Base-by-base conservation (phyloP, 2,113 vertebrate species). In the Zosterops pallidus region DNA sequence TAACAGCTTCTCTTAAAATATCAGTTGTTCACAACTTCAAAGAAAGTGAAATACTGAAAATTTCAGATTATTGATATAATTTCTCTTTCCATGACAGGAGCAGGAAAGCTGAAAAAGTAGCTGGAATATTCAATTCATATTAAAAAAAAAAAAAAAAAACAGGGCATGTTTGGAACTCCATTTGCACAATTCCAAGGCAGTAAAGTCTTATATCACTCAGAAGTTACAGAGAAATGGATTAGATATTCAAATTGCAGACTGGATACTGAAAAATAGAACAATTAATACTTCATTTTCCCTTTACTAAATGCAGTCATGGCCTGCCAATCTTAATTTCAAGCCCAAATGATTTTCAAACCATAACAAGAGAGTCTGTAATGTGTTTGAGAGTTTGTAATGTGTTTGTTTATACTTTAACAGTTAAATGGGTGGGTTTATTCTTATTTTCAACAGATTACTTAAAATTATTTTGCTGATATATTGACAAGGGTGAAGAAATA, bases 301-400 rank as follows among this genome's bases (percentile, higher is more conserved):
- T 87, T 92, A 50, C 50, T 88, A 97, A 93, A 90, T 74, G 81
- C 71, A 95, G 91, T 92, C 81, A 92, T 94, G 91, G 89, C 64
- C 91, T 97, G 92, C 83, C 96, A 97, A 86, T 96, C 95, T 95
- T 96, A 96, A 97, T 97, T 97, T 97, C 88, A 97, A 97, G 95
- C 83, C 83, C 49, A 96, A 92, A 93, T 81, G 90, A 84, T 87
- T 96, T 95, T 79, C 64, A 42, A 95, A 74, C 53, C 81, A 68
- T 81, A 95, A 93, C 62, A 90, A 70, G 76, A 83, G 22, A 76
- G 57, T 31, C 42, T 68, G 15, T 79, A 95, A 96, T 90, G 28
- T 83, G 50, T 92, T 96, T 94, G 70, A 95, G 22, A 76, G 57
- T 31, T 39, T 68, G 15, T 79, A 95, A 96, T 90, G 28, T 83